A percentile compares a stretch with the other conserved stretches of the same genome.
phyloP scores from a whole-genome alignment of 2,797 vertebrate genomes.

The Falco naumanni region DNA sequence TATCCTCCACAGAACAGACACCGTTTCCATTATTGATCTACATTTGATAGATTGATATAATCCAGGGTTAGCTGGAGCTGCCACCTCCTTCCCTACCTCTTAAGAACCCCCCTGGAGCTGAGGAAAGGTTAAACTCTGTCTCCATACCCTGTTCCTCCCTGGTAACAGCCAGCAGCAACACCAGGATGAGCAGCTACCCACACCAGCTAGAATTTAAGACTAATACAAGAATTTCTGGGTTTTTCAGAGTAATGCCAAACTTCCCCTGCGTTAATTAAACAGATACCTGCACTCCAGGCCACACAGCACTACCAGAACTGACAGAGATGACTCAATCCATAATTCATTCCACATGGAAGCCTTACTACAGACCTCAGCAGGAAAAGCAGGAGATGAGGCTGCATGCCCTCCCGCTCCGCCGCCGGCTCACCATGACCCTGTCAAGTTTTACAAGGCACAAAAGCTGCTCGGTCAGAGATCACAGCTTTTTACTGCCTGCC shows the following conservation, averaged over 20 bases:
- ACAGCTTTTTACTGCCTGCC: not conserved
- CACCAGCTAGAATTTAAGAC: not conserved
- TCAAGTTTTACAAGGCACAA: not conserved
- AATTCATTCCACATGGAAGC: accelerated
- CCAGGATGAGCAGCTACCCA: not conserved
- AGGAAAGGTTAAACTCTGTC: not conserved
- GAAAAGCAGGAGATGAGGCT: not conserved
- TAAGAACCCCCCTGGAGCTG: not conserved
- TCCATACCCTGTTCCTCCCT: not conserved
- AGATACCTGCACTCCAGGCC: not conserved
- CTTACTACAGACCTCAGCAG: not conserved
- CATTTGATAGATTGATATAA: too few relatives aligned
- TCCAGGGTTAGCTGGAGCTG: not conserved
- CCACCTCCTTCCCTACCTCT: not conserved
- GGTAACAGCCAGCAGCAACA: not conserved
- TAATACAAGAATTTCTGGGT: not conserved
- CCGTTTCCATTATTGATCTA: too few relatives aligned
- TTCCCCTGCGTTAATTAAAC: not conserved
- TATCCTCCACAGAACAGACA: not conserved
- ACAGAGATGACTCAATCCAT: not conserved
- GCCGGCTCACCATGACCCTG: not conserved
- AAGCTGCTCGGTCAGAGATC: not conserved
- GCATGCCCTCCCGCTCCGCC: accelerated
- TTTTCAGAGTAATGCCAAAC: not conserved
- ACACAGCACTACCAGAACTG: accelerated